These are phyloP conservation scores for Ibycter americanus DNA, from an alignment of 2,797 vertebrate species.

Conservation along the genomic window DNA sequence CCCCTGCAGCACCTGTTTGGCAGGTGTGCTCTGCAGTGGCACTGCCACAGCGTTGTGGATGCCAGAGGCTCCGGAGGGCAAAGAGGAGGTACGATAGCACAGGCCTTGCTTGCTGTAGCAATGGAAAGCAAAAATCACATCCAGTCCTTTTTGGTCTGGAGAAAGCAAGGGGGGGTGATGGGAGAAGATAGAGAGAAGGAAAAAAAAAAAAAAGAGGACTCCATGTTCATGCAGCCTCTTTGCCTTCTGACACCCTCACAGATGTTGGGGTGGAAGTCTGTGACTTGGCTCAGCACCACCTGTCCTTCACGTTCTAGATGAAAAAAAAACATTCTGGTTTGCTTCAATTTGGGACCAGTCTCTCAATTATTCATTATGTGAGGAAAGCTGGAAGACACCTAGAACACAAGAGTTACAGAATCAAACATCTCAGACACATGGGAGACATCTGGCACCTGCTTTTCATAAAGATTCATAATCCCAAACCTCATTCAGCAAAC, in stretches of 20 bases:
- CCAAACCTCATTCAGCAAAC: neutral
- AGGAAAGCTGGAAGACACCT: neutral
- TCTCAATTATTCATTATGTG: neutral
- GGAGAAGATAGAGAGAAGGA: neutral
- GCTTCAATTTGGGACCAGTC: neutral
- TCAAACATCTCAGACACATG: neutral
- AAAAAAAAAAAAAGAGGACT: neutral
- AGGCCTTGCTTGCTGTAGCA: neutral
- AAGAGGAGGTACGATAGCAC: neutral
- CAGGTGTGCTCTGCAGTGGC: neutral
- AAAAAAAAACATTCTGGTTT: neutral
- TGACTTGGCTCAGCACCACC: neutral
- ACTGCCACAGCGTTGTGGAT: fast-evolving
- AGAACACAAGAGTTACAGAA: neutral
- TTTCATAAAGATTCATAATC: neutral
- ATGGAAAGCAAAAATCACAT: neutral
- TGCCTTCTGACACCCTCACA: neutral
- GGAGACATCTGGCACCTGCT: neutral
- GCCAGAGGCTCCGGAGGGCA: neutral
- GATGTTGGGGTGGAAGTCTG: fast-evolving
- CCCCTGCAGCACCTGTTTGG: neutral
- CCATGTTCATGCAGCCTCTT: neutral
- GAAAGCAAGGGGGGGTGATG: neutral
- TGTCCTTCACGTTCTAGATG: neutral
- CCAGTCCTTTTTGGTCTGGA: neutral